Percentiles rank a stretch among this genome's conserved stretches.
Conservation (phyloP, 2,797 vertebrate species). For the Catostomus latipinnis region DNA sequence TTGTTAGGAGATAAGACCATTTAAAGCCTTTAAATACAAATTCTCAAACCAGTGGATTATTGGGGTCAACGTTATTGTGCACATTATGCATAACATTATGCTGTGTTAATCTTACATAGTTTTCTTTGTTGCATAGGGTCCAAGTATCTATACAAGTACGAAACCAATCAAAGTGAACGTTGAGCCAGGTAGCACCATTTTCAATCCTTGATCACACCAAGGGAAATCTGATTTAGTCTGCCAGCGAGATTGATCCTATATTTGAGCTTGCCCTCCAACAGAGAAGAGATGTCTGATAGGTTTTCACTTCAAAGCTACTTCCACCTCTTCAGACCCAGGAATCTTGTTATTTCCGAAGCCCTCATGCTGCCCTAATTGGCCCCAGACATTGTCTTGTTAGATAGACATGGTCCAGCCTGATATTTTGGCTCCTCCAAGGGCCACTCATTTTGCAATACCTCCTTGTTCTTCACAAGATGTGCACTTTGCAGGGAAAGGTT, state of each 20-base stretch:
- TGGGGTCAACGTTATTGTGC: not conserved
- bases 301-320: slow-evolving; percentile 70
- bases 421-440: slow-evolving; percentile 73
- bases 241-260: slow-evolving; percentile 74
- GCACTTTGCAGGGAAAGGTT: slow-evolving; percentile 66
- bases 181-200: slow-evolving; percentile 68
- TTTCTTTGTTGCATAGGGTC: not conserved
- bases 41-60: not conserved
- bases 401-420: slow-evolving; percentile 71
- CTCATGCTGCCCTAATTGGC: slow-evolving; percentile 78
- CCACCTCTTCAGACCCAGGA: slow-evolving; percentile 68
- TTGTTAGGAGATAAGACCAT: too few relatives aligned
- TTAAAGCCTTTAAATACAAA: not conserved
- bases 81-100: not conserved
- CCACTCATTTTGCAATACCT: slow-evolving; percentile 72
- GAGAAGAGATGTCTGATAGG: slow-evolving; percentile 67
- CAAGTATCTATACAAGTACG: not conserved
- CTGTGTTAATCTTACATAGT: not conserved
- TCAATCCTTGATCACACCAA: slow-evolving; percentile 71
- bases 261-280: slow-evolving; percentile 69
- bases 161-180: slow-evolving; percentile 55
- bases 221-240: slow-evolving; percentile 75
- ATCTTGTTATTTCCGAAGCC: slow-evolving; percentile 76
- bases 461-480: slow-evolving; percentile 77
- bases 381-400: slow-evolving; percentile 83